Evolutionary conservation across 2,113 vertebrate genomes (phyloP).

Genomic region (Calyptomena viridis): DNA sequence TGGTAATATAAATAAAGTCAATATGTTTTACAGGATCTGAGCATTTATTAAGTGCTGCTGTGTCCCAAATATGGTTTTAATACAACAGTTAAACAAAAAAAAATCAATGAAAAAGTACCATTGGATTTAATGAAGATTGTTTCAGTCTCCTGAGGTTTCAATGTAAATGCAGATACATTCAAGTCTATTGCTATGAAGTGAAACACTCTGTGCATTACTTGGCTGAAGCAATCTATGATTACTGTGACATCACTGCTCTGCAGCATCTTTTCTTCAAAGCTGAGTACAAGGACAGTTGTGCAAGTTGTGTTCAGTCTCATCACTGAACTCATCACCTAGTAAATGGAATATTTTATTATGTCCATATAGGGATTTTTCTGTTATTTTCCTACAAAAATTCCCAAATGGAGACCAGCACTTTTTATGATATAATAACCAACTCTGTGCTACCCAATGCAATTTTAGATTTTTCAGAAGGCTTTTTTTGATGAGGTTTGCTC

Average conservation of each 20-base stretch:
- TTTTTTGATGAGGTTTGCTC: neutral
- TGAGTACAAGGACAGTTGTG: neutral
- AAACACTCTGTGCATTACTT: neutral
- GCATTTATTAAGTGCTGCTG: conserved; percentile 8
- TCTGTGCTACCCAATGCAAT: neutral
- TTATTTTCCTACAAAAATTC: neutral
- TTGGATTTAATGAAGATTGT: neutral
- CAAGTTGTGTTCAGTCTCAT: neutral
- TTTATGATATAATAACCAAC: neutral
- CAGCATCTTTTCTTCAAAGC: neutral
- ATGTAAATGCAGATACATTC: neutral
- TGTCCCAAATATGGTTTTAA: neutral
- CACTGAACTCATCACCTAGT: neutral
- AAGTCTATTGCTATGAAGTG: neutral
- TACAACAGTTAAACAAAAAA: neutral
- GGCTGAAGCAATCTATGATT: neutral
- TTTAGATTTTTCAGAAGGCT: neutral
- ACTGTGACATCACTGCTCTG: neutral
- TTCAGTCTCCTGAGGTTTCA: neutral
- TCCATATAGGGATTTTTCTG: neutral
- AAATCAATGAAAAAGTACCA: neutral
- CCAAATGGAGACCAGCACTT: neutral
- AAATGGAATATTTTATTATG: neutral
- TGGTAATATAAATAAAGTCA: neutral
- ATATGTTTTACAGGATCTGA: neutral